Conservation (phyloP, 2,888 invertebrate genomes). For the Phyllotreta cruciferae region DNA sequence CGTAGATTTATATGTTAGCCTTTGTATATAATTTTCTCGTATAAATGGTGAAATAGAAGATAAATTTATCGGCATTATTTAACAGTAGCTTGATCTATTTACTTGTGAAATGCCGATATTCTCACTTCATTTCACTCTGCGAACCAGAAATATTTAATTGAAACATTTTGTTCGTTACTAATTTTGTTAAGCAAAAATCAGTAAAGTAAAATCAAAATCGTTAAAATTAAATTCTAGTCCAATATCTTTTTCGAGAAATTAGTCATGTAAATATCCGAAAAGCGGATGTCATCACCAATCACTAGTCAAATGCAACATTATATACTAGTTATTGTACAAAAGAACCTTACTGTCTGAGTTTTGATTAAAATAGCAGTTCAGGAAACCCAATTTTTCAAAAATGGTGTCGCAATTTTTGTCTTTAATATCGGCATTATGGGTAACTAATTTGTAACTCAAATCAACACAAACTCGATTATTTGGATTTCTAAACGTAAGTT, state of each 20-base stretch:
- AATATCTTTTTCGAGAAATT: neutral
- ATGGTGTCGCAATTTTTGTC: neutral
- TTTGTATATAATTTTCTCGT: conserved; percentile 1
- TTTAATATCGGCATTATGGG: too few species aligned
- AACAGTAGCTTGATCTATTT: neutral
- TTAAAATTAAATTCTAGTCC: conserved; percentile 3
- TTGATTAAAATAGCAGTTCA: conserved; percentile 2
- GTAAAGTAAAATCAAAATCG: conserved; percentile 1
- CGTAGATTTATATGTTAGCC: neutral
- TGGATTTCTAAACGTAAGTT: too few species aligned
- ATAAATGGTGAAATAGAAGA: too few species aligned
- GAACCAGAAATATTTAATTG: too few species aligned
- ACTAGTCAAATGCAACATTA: conserved; percentile 8
- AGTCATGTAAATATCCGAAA: conserved; percentile 7
- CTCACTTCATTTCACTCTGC: too few species aligned
- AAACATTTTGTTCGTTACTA: too few species aligned
- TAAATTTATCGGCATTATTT: too few species aligned
- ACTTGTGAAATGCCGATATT: neutral
- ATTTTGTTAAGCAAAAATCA: too few species aligned
- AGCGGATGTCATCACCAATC: neutral
- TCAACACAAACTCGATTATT: too few species aligned
- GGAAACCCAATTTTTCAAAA: conserved; percentile 6
- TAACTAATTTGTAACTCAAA: too few species aligned
- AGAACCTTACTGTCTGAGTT: neutral
- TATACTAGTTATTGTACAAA: conserved; percentile 4